Base-by-base conservation (phyloP, 2,888 invertebrate species). In the Periphyllus acericola region DNA sequence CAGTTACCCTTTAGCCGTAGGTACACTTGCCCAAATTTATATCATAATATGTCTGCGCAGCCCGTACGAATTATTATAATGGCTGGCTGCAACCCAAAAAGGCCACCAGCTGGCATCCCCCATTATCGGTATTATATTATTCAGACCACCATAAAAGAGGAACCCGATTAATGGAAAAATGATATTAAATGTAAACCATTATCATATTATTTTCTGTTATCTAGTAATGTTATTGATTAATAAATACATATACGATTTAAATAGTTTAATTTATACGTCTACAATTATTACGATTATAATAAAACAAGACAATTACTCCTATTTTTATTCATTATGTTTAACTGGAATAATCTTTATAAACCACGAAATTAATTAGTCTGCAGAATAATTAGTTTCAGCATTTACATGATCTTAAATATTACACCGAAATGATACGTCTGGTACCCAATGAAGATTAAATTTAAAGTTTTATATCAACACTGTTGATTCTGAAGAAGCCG, bases 41-140 rank as follows among this genome's bases (percentile, higher is more conserved):
- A 78, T 71, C 29, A 32, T 74, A 85, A 85, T 85, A 68, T 60
- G 60, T 83, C n/a, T 83, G 40, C 60, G 83, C 8, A 60, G 78
- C 52, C 52, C 68, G 17, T 85, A 71, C 76, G 78, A 78, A 85
- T 86, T 86, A 86, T 86, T 86, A 55, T 79, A 86, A 86, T 29
- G 55, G 72, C 72, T 80, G 79, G 79, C 36, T 29, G 36, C 2
- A 4, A 55, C 52, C 86, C 79, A 55, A 86, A 85, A 86, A 36
- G 36, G 72, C 60, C 21, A 86, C 79, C 78, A 68, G 72, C 88
- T 72, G 84, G 76, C 76, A 46, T 76, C 6, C 3, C 2, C 72
- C 55, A 83, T 74, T 83, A 83, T 83, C 74, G 2, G 83, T 83
- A 55, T 71, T 83, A 83, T 72, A 83, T 83, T 55, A 74, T 55